Evolutionary conservation across 2,113 vertebrate genomes (phyloP).

Genomic region (Nannospalax galili): DNA sequence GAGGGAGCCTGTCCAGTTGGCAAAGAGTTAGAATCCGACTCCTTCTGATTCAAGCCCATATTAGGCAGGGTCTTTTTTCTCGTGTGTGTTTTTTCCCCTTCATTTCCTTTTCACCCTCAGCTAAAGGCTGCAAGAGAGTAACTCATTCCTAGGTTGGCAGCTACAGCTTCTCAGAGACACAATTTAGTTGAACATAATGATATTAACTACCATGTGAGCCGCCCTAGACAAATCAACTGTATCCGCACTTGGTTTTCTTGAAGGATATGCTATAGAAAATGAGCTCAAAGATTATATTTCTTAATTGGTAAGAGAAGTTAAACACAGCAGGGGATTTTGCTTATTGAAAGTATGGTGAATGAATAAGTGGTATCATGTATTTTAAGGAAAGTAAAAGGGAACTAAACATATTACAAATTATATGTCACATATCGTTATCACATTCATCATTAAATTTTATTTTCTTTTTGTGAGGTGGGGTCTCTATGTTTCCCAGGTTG

Average conservation of each 20-base stretch:
- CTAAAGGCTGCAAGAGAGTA: background rate
- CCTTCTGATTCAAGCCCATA: constrained; percentile 43
- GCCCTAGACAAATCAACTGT: background rate
- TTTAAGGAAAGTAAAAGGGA: constrained; percentile 34
- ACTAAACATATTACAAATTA: background rate
- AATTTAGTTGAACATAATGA: background rate
- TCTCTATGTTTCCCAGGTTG: background rate
- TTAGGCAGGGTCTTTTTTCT: constrained; percentile 37
- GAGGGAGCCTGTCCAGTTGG: constrained; percentile 59
- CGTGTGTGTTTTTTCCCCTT: background rate
- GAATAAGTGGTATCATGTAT: background rate
- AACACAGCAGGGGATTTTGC: background rate
- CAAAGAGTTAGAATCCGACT: constrained; percentile 56
- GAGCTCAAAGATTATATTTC: background rate
- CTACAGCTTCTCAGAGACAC: constrained; percentile 9
- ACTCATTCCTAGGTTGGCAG: constrained; percentile 6
- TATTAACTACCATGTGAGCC: constrained; percentile 14
- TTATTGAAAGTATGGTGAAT: constrained; percentile 4
- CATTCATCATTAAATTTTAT: background rate
- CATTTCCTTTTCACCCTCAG: constrained; percentile 10
- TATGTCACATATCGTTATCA: background rate
- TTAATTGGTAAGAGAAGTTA: constrained; percentile 1
- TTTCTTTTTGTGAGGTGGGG: background rate
- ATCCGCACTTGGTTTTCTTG: constrained; percentile 40
- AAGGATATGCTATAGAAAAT: background rate